Evolutionary conservation across 2,797 vertebrate genomes (phyloP), one percentile per base, ranked within the genome.

Genomic region (Scomberomorus guttatus): DNA sequence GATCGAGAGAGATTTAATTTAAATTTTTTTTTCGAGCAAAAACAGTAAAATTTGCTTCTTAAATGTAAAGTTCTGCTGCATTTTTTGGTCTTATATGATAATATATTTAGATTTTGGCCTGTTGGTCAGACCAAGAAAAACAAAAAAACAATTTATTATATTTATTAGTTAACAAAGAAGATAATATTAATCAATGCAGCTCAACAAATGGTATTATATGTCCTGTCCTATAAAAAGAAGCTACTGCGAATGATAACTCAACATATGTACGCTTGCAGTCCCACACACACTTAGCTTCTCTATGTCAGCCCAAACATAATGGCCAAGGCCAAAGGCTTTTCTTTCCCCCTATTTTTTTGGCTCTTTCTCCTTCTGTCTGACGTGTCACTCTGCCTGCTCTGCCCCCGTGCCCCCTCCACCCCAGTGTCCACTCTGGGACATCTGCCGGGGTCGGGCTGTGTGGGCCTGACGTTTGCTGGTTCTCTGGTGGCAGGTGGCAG

Each of bases 401-500:
- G 69, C 80, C 88, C 83, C 81, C 24, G 2, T 76, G 64, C 50
- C 86, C 83, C 85, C 80, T 52, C 64, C 70, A 62, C 78, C 77
- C 79, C 67, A 34, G 42, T 46, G 83, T 92, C 89, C 90, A 90
- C 84, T 80, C 67, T 4, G 63, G 83, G 88, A 94, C 94, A 95
- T 94, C 94, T 95, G 94, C 87, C 0, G 71, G 69, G 91, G 92
- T 89, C 75, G 59, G 59, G 78, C 82, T 42, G 76, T 68, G 75
- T 83, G 86, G 89, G 85, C 75, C 80, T 25, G 67, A 59, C 79
- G 75, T 89, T 80, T 84, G 79, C 83, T n/a, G 63, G 77, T 77
- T 87, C 67, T 86, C 52, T 63, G 80, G 72, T 87, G 87, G 85
- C 89, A 90, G 92, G 84, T 90, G 93, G 92, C 91, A 90, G 88